These are phyloP conservation scores for Gymnogyps californianus DNA, from an alignment of 2,113 vertebrate genomes.

Conservation along the genomic window DNA sequence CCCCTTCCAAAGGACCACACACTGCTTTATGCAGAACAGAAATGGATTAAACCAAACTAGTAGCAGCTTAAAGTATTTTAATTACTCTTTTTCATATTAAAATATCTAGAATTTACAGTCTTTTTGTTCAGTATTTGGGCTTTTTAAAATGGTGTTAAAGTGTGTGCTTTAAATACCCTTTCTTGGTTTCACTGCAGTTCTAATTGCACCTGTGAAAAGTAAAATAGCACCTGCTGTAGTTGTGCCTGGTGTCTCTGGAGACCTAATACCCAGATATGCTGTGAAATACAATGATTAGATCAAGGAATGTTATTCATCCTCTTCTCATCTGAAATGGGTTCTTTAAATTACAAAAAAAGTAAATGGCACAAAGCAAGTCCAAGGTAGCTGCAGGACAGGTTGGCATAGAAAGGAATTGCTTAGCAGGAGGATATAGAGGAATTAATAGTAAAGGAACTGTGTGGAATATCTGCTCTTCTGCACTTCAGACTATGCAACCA, in stretches of 20 bases:
- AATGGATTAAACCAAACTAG: conserved; percentile 7
- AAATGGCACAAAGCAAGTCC: not conserved
- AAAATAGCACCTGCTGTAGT: not conserved
- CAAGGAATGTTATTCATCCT: not conserved
- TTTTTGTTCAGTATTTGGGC: not conserved
- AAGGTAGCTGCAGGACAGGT: not conserved
- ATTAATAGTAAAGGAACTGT: not conserved
- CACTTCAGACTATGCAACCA: not conserved
- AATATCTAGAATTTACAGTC: not conserved
- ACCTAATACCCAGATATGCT: not conserved
- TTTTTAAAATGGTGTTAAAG: not conserved
- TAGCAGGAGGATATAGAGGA: not conserved
- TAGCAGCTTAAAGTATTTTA: conserved; percentile 11
- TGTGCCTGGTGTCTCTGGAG: not conserved
- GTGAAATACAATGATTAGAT: not conserved
- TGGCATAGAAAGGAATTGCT: not conserved
- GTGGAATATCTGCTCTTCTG: not conserved
- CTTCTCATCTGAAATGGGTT: not conserved
- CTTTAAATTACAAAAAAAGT: not conserved
- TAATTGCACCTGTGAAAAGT: conserved; percentile 3
- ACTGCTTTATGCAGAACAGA: not conserved
- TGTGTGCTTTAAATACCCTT: not conserved
- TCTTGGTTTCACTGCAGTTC: not conserved
- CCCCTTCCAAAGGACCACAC: not conserved
- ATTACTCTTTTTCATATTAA: not conserved